A percentile compares a stretch with the other conserved stretches of the same genome.
Conservation (phyloP, 2,797 vertebrate genomes). For the Sylvilagus floridanus region DNA sequence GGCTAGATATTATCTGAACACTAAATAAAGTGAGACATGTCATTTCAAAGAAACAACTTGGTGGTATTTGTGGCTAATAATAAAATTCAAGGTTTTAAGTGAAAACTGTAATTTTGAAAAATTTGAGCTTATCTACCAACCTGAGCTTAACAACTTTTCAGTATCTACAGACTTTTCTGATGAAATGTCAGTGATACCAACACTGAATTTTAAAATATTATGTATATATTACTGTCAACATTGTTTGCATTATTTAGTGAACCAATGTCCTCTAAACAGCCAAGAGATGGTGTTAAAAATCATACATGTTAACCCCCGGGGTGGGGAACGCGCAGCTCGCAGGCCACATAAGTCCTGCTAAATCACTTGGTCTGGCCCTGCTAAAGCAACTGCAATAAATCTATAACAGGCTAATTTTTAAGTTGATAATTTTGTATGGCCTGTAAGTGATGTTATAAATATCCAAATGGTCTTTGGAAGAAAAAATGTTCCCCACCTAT, state of each 20-base stretch:
- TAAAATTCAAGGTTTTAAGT: constrained; percentile 56
- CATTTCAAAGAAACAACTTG: constrained; percentile 22
- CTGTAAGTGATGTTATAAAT: no score
- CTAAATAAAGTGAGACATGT: not conserved
- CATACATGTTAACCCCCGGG: not conserved
- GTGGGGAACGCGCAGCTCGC: no score
- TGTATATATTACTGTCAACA: not conserved
- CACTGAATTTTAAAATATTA: constrained; percentile 28
- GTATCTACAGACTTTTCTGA: constrained; percentile 10
- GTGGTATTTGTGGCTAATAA: not conserved
- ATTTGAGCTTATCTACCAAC: not conserved
- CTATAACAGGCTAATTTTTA: no score
- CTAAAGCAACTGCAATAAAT: no score
- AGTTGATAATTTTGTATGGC: no score
- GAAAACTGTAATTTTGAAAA: constrained; percentile 61
- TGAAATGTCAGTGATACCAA: not conserved
- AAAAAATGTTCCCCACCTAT: not conserved
- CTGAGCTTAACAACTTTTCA: not conserved
- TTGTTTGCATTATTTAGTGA: constrained; percentile 19
- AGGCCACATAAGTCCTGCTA: no score
- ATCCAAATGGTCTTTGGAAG: no score
- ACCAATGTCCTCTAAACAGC: not conserved
- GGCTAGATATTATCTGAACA: constrained; percentile 57
- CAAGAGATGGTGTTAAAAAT: constrained; percentile 35
- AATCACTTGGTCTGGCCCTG: no score